A percentile compares a stretch with the other conserved stretches of the same genome.
phyloP scores from a whole-genome alignment of 2,888 invertebrate species.

The Mythimna pallens region DNA sequence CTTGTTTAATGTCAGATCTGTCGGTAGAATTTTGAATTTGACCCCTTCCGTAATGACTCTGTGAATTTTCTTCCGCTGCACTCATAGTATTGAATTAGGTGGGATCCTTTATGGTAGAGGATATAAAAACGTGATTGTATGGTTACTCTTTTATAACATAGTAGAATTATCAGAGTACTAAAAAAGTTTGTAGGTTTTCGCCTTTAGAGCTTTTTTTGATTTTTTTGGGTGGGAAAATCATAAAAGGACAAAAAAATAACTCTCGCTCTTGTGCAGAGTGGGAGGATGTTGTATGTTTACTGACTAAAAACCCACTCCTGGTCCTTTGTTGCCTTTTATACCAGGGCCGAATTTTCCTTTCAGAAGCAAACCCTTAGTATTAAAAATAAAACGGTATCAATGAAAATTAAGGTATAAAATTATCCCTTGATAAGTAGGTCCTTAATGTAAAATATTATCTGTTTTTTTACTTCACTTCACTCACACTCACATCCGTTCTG shows the following conservation, averaged over 20 bases:
- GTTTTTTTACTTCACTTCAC: too few species aligned
- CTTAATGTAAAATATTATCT: too few species aligned
- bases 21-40: conserved; percentile 75
- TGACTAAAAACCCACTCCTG: too few species aligned
- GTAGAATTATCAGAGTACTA: background rate
- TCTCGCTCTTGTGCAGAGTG: too few species aligned
- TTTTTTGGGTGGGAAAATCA: too few species aligned
- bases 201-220: background rate
- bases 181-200: background rate
- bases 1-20: conserved; percentile 75
- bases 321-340: too few species aligned
- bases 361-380: too few species aligned
- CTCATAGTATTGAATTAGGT: conserved; percentile 32
- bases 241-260: too few species aligned
- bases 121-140: conserved; percentile 15
- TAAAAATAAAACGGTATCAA: background rate
- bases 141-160: conserved; percentile 7
- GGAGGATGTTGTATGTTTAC: too few species aligned
- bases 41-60: conserved; percentile 70
- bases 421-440: too few species aligned
- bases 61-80: conserved; percentile 56
- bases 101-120: background rate
- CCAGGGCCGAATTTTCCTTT: too few species aligned
- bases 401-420: too few species aligned
- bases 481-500: background rate